Base-by-base conservation (phyloP, 1,140 invertebrate species). In the Anthonomus grandis region DNA sequence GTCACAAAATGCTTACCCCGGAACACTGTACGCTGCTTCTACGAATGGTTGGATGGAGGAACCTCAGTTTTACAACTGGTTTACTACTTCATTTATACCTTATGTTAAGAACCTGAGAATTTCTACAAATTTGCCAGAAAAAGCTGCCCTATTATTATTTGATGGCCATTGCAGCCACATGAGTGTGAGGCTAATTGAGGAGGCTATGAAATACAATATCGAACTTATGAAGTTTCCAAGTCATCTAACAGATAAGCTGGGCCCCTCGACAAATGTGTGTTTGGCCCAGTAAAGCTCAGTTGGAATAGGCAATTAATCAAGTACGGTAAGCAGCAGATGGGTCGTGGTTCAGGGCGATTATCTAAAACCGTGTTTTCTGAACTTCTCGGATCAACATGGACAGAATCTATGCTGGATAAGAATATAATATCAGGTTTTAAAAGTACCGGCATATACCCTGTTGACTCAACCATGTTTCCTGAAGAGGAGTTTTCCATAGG, bases 41-140 rank as follows among this genome's bases (percentile, higher is more conserved):
- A 57, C 55, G 24, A 72, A 73, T 57, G 70, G 63, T 17, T 74
- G 61, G 61, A 74, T 73, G 67, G 64, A 67, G 51, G 63, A 63
- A 51, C 44, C 60, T 10, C 46, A 62, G 5, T 74, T 73, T 66
- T 64, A 18, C 9, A 23, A 51, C 0, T 73, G 65, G 60, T 70
- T 74, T 41, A 48, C 24, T 17, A 21, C 17, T 8, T 36, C 24
- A 41, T 63, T 63, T 53, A 48, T 48, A 47, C 39, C 37, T 25
- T 41, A 60, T 51, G 19, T 63, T 31, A 37, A 60, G 6, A 48
- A 44, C 22, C 34, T 56, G 3, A 50, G 57, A 19, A 8, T 12
- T 10, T n/a, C 23, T 17, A 34, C 37, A 37, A 34, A 44, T 27
- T 17, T 49, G 21, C 46, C 42, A 44, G 21, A 63, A 55, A 46